Base-by-base conservation (phyloP, 2,113 vertebrate species). In the Fulica atra region DNA sequence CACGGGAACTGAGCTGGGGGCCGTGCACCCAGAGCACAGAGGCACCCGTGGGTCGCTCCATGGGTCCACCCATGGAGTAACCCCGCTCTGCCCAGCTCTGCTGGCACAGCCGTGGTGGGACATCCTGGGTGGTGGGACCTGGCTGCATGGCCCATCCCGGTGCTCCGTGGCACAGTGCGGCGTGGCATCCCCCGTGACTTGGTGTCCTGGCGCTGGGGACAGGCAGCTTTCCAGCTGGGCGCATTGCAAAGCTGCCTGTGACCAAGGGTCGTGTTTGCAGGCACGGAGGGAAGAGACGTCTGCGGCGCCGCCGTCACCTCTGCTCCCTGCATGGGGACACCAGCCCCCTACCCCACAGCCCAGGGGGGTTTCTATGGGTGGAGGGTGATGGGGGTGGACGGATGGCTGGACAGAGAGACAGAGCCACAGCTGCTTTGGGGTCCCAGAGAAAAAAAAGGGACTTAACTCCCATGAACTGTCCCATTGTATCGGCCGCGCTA, bases 401-500 rank as follows among this genome's bases (percentile, higher is more conserved):
- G 1, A 42, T 2, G 24, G 46, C 21, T 23, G 48, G 48, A 48
- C 48, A 23, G 64, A 29, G 21, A 3, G 25, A 3, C 6, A 0
- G 59, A 63, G 59, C 44, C 6, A 1, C 35, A 13, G 81, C 64
- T 13, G 3, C 61, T 68, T 29, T 3, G 36, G 59, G 70, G 74
- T 86, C 81, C 69, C 16, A 16, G 72, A 59, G 38, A 50, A 76
- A 81, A 87, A 86, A 82, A 65, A 72, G 86, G 80, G 78, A 92
- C 91, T 93, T 81, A 65, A 81, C 93, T 95, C 64, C 93, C 69
- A 29, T 86, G 64, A 88, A 78, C 76, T 29, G 29, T 53, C 86
- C 94, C 90, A 87, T 92, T 95, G 95, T 96, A 85, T 74, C 13
- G 68, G 92, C 81, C 53, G 50, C 23, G 93, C 65, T 60, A 93